These are phyloP conservation scores for Oryzaephilus surinamensis DNA, from an alignment of 1,140 invertebrate genomes.

Conservation along the genomic window DNA sequence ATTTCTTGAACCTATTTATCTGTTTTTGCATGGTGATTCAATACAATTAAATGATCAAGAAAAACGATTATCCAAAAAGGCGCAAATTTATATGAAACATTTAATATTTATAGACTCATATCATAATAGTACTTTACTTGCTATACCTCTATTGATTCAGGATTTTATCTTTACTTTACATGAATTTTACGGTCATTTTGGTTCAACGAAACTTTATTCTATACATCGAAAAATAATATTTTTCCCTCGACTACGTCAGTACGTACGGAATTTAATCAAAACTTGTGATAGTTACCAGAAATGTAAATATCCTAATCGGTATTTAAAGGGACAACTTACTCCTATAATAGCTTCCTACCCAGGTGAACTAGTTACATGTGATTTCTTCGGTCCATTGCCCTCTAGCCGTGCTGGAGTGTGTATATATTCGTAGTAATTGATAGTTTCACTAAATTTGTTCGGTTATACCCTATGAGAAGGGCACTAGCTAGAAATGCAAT, in stretches of 20 bases:
- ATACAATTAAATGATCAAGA: too few species aligned
- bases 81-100: too few species aligned
- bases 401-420: slow-evolving; percentile 10
- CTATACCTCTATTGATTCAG: too few species aligned
- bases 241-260: slow-evolving; percentile 18
- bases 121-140: too few species aligned
- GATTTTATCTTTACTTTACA: too few species aligned
- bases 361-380: slow-evolving; percentile 25
- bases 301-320: neutral
- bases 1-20: too few species aligned
- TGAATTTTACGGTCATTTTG: slow-evolving; percentile 27
- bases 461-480: slow-evolving; percentile 26
- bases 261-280: slow-evolving; percentile 15
- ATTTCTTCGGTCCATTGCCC: slow-evolving; percentile 29
- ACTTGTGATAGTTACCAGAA: slow-evolving; percentile 20
- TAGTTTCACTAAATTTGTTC: slow-evolving; percentile 28
- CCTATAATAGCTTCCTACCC: slow-evolving; percentile 13
- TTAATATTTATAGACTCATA: too few species aligned
- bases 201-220: slow-evolving; percentile 24
- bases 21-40: too few species aligned
- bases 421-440: slow-evolving; percentile 31
- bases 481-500: slow-evolving; percentile 17
- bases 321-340: neutral
- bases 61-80: too few species aligned
- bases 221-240: slow-evolving; percentile 24